A percentile compares a stretch with the other conserved stretches of the same genome.
phyloP scores from a whole-genome alignment of 2,888 invertebrate genomes.

The Megamerina dolium region DNA sequence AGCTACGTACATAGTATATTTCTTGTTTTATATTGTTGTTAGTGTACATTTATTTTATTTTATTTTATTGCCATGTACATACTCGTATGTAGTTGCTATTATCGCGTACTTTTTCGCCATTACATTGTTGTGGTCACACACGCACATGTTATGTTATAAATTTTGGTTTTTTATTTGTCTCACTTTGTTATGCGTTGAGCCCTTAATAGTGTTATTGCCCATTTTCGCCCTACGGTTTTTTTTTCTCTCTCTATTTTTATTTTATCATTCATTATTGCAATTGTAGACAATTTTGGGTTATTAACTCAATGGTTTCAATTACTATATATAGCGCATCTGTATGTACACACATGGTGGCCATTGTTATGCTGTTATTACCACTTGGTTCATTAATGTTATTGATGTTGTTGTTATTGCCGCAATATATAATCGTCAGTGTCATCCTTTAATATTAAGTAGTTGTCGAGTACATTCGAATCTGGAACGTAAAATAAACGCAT shows the following conservation, averaged over 20 bases:
- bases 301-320: conserved; percentile 17
- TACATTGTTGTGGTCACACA: neutral
- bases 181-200: conserved; percentile 1
- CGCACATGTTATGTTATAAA: conserved; percentile 1
- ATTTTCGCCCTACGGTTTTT: conserved; percentile 12
- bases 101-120: too few species aligned
- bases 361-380: conserved; percentile 1
- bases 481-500: too few species aligned
- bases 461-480: too few species aligned
- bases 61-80: conserved; percentile 7
- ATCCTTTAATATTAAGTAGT: too few species aligned
- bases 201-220: neutral
- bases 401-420: conserved; percentile 2
- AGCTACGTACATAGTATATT: too few species aligned
- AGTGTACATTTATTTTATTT: conserved; percentile 7
- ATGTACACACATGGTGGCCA: neutral
- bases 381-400: conserved; percentile 2
- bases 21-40: neutral
- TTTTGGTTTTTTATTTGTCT: neutral
- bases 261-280: conserved; percentile 20
- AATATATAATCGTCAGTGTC: conserved; percentile 1
- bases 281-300: conserved; percentile 18
- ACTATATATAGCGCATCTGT: conserved; percentile 3
- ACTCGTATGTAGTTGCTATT: too few species aligned
- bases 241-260: too few species aligned